Evolutionary conservation across 2,888 invertebrate species (phyloP), one percentile per base, ranked within the genome.

Genomic region (Cepaea hortensis): DNA sequence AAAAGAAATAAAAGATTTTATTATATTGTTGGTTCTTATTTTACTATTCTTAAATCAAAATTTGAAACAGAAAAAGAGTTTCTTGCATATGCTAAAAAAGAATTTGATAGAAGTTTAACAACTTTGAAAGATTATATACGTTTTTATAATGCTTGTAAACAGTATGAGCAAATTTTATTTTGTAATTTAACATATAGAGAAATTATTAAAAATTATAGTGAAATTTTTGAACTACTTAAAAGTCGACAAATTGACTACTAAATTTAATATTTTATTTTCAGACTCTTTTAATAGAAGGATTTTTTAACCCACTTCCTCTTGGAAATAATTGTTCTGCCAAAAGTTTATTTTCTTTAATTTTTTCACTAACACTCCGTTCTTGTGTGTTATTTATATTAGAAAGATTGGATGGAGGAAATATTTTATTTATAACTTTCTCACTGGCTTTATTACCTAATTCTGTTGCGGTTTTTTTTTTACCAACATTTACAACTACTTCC

Each of bases 181-280:
- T 73, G 73, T 73, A 73, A 73, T 23, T 73, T 73, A 73, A 9
- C 73, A 73, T 73, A 73, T 73, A 73, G 73, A 11, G 73, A 73
- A 23, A 73, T 73, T n/a, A 73, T 68, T 15, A 68, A 9, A 68
- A 68, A 68, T 68, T 68, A 15, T 15, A 9, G 15, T 68, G 68
- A 68, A 68, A 68, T 68, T n/a, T n/a, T n/a, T n/a, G n/a, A n/a
- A n/a, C n/a, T n/a, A n/a, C n/a, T n/a, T n/a, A n/a, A n/a, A n/a
- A n/a, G n/a, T n/a, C n/a, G n/a, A n/a, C n/a, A n/a, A n/a, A n/a
- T n/a, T n/a, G n/a, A n/a, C n/a, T n/a, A n/a, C n/a, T n/a, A n/a
- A n/a, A n/a, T n/a, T 76, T 20, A 76, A 20, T 55, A 11, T 23
- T 55, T 46, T 77, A 18, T 61, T 77, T 13, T 20, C 3, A n/a